These are phyloP conservation scores for Willowsia nigromaculata DNA, from an alignment of 2,888 invertebrate species.

Conservation along the genomic window DNA sequence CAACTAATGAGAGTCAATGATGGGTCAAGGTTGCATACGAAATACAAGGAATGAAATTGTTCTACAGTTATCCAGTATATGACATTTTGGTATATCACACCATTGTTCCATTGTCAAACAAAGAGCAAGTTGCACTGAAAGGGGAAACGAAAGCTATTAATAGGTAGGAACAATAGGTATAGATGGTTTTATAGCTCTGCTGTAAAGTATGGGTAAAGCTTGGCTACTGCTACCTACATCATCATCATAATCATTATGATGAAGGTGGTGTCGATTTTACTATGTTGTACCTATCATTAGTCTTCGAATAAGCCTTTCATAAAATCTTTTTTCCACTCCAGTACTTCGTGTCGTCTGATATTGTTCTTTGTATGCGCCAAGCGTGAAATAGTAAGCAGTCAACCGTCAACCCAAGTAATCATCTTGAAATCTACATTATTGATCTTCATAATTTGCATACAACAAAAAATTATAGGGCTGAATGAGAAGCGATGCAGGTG, in stretches of 20 bases:
- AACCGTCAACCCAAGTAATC: constrained; percentile 46
- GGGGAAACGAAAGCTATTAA: neutral
- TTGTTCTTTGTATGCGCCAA: constrained; percentile 7
- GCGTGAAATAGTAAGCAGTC: constrained; percentile 22
- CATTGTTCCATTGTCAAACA: neutral
- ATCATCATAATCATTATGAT: neutral
- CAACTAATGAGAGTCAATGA: neutral
- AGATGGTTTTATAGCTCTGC: neutral
- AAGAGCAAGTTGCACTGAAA: neutral
- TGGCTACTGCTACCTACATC: neutral
- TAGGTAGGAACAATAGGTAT: neutral
- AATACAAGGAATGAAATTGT: constrained; percentile 5
- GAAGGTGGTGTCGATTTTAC: constrained; percentile 1
- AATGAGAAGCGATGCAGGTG: no score
- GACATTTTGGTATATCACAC: neutral
- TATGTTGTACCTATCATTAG: neutral
- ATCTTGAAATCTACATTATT: constrained; percentile 48
- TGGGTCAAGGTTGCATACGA: constrained; percentile 29
- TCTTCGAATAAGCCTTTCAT: constrained; percentile 1
- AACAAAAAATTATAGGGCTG: neutral
- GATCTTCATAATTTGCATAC: constrained; percentile 45
- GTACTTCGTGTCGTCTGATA: constrained; percentile 23
- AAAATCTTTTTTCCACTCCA: constrained; percentile 35
- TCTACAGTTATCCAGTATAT: neutral
- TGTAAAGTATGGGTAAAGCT: neutral